phyloP scores from a whole-genome alignment of 2,797 vertebrate genomes.

The Rhinogobio ventralis region DNA sequence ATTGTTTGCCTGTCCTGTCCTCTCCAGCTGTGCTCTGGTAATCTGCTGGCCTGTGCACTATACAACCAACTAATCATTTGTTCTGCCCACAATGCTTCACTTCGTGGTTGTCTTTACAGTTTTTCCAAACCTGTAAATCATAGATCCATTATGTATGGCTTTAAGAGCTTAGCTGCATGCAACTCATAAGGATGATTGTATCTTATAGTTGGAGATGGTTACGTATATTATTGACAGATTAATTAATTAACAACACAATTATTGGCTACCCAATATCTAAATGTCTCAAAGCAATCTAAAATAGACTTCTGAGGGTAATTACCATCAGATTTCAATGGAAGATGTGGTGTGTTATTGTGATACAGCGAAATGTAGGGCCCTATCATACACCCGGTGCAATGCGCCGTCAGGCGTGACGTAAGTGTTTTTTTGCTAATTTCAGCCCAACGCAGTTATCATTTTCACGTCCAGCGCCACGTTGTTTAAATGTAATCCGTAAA shows the following conservation, averaged over 20 bases:
- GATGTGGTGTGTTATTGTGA: neutral
- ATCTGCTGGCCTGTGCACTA: slow-evolving; percentile 59
- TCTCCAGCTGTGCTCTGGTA: slow-evolving; percentile 49
- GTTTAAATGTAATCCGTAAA: too few species aligned
- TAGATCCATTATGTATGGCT: neutral
- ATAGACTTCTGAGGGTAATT: neutral
- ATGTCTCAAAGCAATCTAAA: neutral
- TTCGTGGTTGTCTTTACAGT: slow-evolving; percentile 30
- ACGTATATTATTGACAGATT: neutral
- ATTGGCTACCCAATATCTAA: neutral
- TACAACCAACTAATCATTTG: slow-evolving; percentile 52
- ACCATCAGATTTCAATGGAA: neutral
- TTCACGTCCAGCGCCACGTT: too few species aligned
- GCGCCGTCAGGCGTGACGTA: too few species aligned
- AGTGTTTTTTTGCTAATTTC: too few species aligned
- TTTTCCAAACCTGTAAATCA: slow-evolving; percentile 24
- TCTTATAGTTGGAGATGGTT: neutral
- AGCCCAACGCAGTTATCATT: too few species aligned
- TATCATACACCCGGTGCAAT: too few species aligned
- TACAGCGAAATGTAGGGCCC: neutral
- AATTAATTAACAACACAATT: neutral
- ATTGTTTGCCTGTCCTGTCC: slow-evolving; percentile 39
- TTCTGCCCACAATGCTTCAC: slow-evolving; percentile 31
- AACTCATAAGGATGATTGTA: neutral
- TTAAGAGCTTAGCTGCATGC: neutral